Evolutionary conservation across 2,797 vertebrate genomes (phyloP).

Genomic region (Chaetophractus vellerosus): DNA sequence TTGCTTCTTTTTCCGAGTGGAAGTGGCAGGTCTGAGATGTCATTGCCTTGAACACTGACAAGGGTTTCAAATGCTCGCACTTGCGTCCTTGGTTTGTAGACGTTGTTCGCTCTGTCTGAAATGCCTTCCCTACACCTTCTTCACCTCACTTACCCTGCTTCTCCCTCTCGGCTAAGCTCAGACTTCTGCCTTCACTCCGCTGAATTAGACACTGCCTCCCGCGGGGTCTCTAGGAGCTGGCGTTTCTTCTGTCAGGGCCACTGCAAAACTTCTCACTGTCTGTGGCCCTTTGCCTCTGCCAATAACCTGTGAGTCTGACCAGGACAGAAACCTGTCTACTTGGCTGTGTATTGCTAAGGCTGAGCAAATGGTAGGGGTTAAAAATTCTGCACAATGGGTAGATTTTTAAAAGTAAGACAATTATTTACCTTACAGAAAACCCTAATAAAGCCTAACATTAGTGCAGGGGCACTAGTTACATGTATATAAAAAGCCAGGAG

Average conservation of each 20-base stretch:
- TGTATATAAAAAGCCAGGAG: neutral
- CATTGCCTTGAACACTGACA: neutral
- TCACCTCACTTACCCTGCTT: neutral
- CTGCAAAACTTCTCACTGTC: neutral
- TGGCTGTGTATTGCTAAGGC: neutral
- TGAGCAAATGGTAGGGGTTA: neutral
- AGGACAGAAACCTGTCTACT: neutral
- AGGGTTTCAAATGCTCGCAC: constrained; percentile 2
- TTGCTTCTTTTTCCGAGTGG: constrained; percentile 34
- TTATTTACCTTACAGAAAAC: neutral
- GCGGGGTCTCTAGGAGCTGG: rapidly evolving
- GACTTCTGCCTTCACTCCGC: too few relatives aligned
- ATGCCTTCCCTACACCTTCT: neutral
- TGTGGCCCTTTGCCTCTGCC: neutral
- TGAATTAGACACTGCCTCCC: neutral
- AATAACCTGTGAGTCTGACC: neutral
- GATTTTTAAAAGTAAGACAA: neutral
- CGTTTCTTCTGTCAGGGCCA: too few relatives aligned
- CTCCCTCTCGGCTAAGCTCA: neutral
- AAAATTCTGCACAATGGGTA: neutral
- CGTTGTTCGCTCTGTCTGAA: neutral
- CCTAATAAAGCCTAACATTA: neutral
- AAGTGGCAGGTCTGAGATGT: constrained; percentile 51
- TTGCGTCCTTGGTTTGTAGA: neutral
- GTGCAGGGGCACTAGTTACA: neutral